These are phyloP conservation scores for Manis javanica DNA, from an alignment of 2,797 vertebrate species.

Conservation along the genomic window DNA sequence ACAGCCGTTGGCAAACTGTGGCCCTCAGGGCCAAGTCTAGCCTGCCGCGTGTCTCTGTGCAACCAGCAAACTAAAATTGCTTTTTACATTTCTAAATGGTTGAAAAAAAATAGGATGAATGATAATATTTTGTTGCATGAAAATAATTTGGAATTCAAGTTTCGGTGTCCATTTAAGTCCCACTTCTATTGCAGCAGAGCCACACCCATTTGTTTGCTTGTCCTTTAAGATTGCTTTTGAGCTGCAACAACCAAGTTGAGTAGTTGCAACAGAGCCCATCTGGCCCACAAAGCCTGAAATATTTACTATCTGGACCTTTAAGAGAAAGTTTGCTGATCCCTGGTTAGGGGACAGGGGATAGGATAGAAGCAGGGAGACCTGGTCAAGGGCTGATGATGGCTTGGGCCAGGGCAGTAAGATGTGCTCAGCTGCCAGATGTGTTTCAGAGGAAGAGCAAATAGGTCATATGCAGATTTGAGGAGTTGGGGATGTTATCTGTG, in stretches of 20 bases:
- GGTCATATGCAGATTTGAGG: neutral
- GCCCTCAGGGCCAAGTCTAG: fast-evolving
- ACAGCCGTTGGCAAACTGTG: neutral
- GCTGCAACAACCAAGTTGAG: neutral
- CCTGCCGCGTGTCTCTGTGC: neutral
- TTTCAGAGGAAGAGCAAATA: neutral
- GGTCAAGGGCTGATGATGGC: neutral
- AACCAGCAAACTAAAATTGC: neutral
- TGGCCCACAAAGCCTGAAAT: neutral
- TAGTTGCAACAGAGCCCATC: neutral
- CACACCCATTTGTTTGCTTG: neutral
- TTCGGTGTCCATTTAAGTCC: neutral
- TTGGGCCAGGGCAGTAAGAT: neutral
- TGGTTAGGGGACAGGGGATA: neutral
- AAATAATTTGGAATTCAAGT: neutral
- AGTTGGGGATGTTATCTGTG: fast-evolving
- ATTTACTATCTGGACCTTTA: neutral
- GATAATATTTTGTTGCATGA: neutral
- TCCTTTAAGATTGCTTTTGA: neutral
- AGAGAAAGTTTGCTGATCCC: neutral
- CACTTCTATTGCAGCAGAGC: neutral
- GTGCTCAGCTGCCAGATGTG: neutral
- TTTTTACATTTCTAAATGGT: neutral
- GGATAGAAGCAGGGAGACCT: neutral
- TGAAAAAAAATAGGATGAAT: neutral